phyloP scores from a whole-genome alignment of 2,888 invertebrate genomes.

The Limulus polyphemus region DNA sequence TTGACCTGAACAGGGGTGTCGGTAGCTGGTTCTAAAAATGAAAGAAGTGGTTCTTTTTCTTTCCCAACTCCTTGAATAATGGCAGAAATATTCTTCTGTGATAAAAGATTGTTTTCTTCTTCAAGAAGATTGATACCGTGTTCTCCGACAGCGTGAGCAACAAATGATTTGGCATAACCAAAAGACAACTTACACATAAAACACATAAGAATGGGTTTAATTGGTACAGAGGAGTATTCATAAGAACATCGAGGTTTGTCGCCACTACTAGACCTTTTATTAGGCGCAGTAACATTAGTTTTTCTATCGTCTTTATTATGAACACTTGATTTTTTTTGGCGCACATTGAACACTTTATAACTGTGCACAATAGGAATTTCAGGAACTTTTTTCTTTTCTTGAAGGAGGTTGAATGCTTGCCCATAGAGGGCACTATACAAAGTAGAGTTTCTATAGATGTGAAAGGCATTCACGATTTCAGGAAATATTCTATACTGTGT shows the following conservation, averaged over 20 bases:
- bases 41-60: constrained; percentile 83
- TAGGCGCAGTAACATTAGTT: constrained; percentile 22
- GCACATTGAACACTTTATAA: constrained; percentile 64
- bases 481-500: constrained; percentile 51
- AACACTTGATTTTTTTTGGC: constrained; percentile 31
- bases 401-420: constrained; percentile 35
- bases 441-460: constrained; percentile 55
- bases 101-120: constrained; percentile 76
- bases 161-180: constrained; percentile 89
- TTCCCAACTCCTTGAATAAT: constrained; percentile 90
- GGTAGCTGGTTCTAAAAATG: constrained; percentile 74
- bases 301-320: constrained; percentile 30
- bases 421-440: constrained; percentile 48
- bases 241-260: constrained; percentile 23
- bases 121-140: constrained; percentile 79
- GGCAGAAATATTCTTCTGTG: constrained; percentile 82
- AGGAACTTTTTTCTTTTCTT: constrained; percentile 41
- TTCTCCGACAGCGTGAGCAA: constrained; percentile 85
- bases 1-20: constrained; percentile 24
- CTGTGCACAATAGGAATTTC: constrained; percentile 65
- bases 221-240: constrained; percentile 52
- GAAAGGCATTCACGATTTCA: constrained; percentile 70
- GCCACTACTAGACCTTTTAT: constrained; percentile 47
- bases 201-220: constrained; percentile 96
- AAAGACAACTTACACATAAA: constrained; percentile 98